These are phyloP conservation scores for Oscheius sp. DNA, from an alignment of 2,888 invertebrate species.

Conservation along the genomic window DNA sequence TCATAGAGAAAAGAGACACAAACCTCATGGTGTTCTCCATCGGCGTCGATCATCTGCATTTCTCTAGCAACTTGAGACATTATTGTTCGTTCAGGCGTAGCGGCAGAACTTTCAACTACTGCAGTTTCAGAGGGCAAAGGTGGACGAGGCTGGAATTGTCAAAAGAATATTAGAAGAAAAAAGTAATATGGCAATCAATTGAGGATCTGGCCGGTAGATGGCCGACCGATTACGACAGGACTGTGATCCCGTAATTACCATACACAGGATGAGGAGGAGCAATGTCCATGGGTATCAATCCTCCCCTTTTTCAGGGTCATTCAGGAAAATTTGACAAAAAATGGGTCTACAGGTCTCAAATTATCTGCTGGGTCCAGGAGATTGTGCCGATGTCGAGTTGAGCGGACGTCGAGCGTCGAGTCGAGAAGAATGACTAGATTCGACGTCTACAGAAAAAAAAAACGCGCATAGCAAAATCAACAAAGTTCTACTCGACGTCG, in stretches of 20 bases:
- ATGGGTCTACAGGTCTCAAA: not conserved
- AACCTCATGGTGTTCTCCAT: conserved; percentile 8
- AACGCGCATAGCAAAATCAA: too few relatives aligned
- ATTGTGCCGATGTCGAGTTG: too few relatives aligned
- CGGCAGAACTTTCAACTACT: not conserved
- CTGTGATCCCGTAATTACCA: conserved; percentile 27
- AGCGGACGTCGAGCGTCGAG: too few relatives aligned
- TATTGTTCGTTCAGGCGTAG: conserved; percentile 21
- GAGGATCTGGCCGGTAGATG: conserved; percentile 12
- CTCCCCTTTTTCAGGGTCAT: not conserved
- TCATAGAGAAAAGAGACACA: not conserved
- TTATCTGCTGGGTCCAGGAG: too few relatives aligned
- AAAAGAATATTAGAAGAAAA: not conserved
- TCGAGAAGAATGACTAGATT: too few relatives aligned
- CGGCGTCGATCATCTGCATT: conserved; percentile 30
- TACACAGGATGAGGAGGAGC: not conserved
- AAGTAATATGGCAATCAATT: not conserved
- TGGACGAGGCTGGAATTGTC: too few relatives aligned
- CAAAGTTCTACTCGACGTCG: too few relatives aligned
- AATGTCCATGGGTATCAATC: too few relatives aligned
- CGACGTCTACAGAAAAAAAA: too few relatives aligned
- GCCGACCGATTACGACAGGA: conserved; percentile 20
- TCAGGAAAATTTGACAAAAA: not conserved
- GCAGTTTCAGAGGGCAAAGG: conserved; percentile 1
- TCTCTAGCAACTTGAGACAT: conserved; percentile 35